Conservation (phyloP, 2,113 vertebrate species). For the Ia io region DNA sequence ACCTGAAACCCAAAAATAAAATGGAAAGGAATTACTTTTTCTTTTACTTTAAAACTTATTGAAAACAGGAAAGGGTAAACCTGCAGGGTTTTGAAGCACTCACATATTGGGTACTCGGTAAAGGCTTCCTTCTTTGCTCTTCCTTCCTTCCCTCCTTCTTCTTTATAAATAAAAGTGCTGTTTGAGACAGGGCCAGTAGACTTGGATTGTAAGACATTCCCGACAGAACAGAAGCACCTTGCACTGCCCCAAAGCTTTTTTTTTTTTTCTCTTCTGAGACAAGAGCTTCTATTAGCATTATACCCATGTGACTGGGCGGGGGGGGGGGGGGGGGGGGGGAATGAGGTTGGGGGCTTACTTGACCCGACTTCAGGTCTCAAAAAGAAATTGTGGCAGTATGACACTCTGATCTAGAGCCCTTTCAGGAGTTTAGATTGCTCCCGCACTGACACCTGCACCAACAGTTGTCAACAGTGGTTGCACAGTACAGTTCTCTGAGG, state of each 20-base stretch:
- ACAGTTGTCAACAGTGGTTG: background rate
- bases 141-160: background rate
- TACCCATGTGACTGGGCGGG: background rate
- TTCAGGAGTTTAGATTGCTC: background rate
- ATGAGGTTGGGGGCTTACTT: background rate
- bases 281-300: background rate
- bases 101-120: background rate
- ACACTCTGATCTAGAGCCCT: background rate
- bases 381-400: background rate
- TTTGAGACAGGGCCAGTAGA: background rate
- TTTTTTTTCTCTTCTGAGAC: background rate
- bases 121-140: background rate
- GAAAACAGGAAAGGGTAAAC: constrained; percentile 16
- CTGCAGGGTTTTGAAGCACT: background rate
- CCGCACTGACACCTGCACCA: background rate
- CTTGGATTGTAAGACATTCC: background rate
- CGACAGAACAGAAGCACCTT: background rate
- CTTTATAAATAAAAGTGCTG: background rate
- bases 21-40: background rate
- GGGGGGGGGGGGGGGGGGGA: background rate
- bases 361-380: background rate
- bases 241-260: background rate
- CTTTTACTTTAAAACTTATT: background rate
- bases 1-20: background rate
- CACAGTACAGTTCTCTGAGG: background rate